These are phyloP conservation scores for Callipepla californica DNA, from an alignment of 2,113 vertebrate species.

Conservation along the genomic window DNA sequence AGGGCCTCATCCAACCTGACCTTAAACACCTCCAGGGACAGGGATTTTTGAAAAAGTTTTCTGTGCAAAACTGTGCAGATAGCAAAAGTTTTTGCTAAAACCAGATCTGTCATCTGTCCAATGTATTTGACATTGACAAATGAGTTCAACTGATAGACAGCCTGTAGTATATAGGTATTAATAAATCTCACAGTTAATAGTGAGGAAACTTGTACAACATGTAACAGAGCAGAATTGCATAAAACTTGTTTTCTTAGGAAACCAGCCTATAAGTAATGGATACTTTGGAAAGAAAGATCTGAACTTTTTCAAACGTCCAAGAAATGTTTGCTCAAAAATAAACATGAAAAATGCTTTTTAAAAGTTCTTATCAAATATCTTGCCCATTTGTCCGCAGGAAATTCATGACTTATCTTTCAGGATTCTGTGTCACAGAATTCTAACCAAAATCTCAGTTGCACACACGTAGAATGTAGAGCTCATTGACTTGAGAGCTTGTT, in stretches of 20 bases:
- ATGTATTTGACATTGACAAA: neutral
- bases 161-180: neutral
- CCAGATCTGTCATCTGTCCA: neutral
- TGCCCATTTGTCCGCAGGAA: neutral
- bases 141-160: neutral
- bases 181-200: neutral
- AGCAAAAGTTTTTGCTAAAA: neutral
- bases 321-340: neutral
- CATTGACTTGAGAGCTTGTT: neutral
- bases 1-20: too few species aligned
- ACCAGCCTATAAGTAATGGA: neutral
- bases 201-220: neutral
- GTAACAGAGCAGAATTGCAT: neutral
- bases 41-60: too few species aligned
- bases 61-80: neutral
- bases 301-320: conserved; percentile 1
- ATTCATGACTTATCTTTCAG: neutral
- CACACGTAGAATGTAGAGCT: neutral
- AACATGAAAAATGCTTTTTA: neutral
- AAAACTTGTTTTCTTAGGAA: conserved; percentile 26
- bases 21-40: too few species aligned
- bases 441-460: neutral
- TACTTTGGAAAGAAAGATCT: conserved; percentile 2
- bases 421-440: neutral
- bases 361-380: neutral